Base-by-base conservation (phyloP, 2,888 invertebrate genomes). In the Agrilus cyanescens region DNA sequence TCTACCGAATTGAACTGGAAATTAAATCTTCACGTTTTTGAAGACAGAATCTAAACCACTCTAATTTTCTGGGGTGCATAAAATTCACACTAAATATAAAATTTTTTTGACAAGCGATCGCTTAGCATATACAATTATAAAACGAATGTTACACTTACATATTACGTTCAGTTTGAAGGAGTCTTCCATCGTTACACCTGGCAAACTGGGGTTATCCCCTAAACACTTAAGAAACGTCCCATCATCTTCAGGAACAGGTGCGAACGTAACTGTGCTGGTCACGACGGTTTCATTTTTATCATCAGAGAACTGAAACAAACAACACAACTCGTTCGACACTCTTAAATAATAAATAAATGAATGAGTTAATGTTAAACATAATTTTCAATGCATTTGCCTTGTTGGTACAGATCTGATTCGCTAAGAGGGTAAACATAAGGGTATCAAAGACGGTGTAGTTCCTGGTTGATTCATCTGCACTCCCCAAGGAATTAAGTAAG, bases 181-280 rank as follows among this genome's bases (percentile, higher is more conserved):
- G 67, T 90, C 89, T 58, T 90, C 89, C 44, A 87, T 74, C 52
- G 78, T 79, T 43, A 81, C 79, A 38, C 80, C 81, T 10, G 80
- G 76, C 47, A 91, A 73, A 48, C 80, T 77, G 41, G 81, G 84
- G 72, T 91, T 91, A 61, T 86, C 84, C 4, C 87, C 88, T 56
- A 84, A 81, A 63, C 90, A 91, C 63, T 84, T 86, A 50, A 91
- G 73, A 60, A 78, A 77, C 44, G 85, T 82, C 6, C 83, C 82
- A 59, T 90, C 85, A 63, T 91, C 90, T 59, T 88, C 88, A 2
- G 88, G 85, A 52, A 79, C 71, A 12, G 90, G 89, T 55, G 80
- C 78, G 66, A 90, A 88, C 52, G 80, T 79, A 52, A 90, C 69
- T 41, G 78, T 80, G 64, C 86, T 89, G 60, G 78, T 72, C 46